Base-by-base conservation (phyloP, 2,113 vertebrate species). In the Oncorhynchus tshawytscha region DNA sequence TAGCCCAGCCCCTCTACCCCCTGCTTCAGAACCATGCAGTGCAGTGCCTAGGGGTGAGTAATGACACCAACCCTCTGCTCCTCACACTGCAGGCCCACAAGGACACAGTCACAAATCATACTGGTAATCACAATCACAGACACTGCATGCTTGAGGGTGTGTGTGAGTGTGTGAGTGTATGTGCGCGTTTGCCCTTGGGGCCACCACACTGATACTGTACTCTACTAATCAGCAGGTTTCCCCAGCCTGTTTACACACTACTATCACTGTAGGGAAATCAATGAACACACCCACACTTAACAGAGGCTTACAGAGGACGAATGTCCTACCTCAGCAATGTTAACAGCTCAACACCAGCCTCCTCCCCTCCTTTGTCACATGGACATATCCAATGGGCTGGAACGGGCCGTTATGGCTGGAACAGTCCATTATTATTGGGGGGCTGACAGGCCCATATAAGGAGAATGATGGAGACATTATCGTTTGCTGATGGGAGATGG, bases 11-110 rank as follows among this genome's bases (percentile, higher is more conserved):
- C 24, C 65, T 15, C 27, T 31, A 15, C 4, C 13, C 15, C 4
- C 65, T 9, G 2, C 29, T 18, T 27, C 16, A 12, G 27, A 18
- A 29, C 12, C 64, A 71, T 2, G 31, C 31, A 68, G 27, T 68
- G 31, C 67, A 20, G 27, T 82, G 80, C 78, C 85, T 84, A 34
- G 70, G 84, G 89, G 81, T 48, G 74, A 8, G n/a, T 83, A 76
- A 29, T 64, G 74, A 73, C 57, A 70, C 34, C 13, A 68, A 25
- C 15, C 5, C 18, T 25, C 31, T 24, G 16, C 34, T 70, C 39
- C 68, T 1, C 39, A 24, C n/a, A 49, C 66, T 13, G 69, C 24
- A 54, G 39, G 39, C 24, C 39, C 15, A 45, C 24, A 5, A 6
- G 39, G 60, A 13, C 31, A 51, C 54, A n/a, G 57, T 27, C 29